These are phyloP conservation scores for Siniperca scherzeri DNA, from an alignment of 2,797 vertebrate genomes.

Conservation along the genomic window DNA sequence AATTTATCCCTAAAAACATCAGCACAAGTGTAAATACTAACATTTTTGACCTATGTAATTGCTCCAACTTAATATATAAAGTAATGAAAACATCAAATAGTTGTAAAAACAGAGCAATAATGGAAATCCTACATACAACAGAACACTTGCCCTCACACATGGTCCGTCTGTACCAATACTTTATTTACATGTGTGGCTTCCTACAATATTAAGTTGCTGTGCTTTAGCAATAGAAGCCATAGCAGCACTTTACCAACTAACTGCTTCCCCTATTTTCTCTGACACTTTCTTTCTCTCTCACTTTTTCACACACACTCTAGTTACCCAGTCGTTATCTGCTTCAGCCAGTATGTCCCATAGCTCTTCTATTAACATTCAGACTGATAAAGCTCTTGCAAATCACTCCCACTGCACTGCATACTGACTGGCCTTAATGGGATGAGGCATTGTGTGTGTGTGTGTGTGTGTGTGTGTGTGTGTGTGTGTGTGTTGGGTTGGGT, in stretches of 20 bases:
- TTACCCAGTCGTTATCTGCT: conserved; percentile 59
- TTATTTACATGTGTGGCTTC: background rate
- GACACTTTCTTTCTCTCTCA: conserved; percentile 13
- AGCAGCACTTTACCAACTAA: conserved; percentile 9
- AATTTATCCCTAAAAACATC: background rate
- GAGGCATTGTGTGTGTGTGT: conserved; percentile 32
- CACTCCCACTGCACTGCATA: conserved; percentile 53
- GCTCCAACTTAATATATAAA: background rate
- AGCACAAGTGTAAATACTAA: background rate
- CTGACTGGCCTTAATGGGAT: conserved; percentile 66
- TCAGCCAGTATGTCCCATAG: conserved; percentile 62
- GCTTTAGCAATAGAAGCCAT: background rate
- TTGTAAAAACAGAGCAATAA: background rate
- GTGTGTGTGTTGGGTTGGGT: background rate
- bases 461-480: conserved; percentile 21
- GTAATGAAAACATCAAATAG: background rate
- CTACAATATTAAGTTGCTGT: background rate
- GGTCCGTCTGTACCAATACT: background rate
- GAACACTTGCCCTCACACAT: background rate
- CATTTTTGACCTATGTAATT: background rate
- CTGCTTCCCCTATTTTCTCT: conserved; percentile 1
- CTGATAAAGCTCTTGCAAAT: conserved; percentile 71
- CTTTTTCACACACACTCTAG: conserved; percentile 11
- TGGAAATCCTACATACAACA: background rate
- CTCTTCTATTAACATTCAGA: conserved; percentile 73